phyloP scores from a whole-genome alignment of 2,797 vertebrate genomes.

The Clarias laeviceps region DNA sequence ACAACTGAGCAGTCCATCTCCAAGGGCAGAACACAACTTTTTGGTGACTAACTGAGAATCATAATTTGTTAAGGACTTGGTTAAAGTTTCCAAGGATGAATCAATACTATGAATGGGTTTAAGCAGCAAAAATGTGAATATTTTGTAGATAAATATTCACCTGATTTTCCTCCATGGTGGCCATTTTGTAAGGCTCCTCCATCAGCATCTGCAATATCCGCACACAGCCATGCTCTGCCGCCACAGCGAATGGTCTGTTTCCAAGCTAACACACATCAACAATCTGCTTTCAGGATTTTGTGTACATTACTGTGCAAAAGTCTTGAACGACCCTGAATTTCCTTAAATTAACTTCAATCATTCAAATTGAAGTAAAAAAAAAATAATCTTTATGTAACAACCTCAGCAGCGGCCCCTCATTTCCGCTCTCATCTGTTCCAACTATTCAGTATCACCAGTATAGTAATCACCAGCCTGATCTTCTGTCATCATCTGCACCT shows the following conservation, averaged over 20 bases:
- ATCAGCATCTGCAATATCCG: constrained; percentile 80
- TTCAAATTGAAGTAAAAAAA: too few relatives aligned
- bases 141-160: constrained; percentile 62
- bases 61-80: background rate
- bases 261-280: constrained; percentile 72
- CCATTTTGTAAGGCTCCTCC: constrained; percentile 76
- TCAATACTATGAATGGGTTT: too few relatives aligned
- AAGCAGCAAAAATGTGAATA: background rate
- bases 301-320: background rate
- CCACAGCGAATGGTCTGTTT: constrained; percentile 81
- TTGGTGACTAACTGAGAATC: background rate
- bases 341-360: too few relatives aligned
- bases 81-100: background rate
- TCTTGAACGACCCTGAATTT: too few relatives aligned
- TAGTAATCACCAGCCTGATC: too few relatives aligned
- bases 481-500: too few relatives aligned
- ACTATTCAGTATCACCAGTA: too few relatives aligned
- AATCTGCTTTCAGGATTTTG: background rate
- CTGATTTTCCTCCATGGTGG: constrained; percentile 84
- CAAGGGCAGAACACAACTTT: background rate
- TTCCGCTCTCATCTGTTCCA: too few relatives aligned
- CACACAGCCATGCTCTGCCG: constrained; percentile 81
- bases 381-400: too few relatives aligned
- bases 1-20: background rate
- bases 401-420: too few relatives aligned